Evolutionary conservation across 1,140 invertebrate species (phyloP).

Genomic region (Drosophila parvula): DNA sequence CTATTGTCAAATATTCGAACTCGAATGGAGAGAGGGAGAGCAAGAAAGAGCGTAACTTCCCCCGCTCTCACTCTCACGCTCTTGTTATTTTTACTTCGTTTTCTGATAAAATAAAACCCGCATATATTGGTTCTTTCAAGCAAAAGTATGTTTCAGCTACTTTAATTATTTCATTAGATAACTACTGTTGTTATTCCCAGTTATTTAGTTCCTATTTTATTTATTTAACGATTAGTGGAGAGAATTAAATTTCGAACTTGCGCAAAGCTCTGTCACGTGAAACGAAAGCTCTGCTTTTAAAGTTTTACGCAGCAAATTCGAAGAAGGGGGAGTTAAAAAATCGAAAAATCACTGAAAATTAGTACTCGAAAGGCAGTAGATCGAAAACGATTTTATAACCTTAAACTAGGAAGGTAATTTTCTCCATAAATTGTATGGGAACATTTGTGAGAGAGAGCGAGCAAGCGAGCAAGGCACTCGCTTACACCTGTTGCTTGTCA

Average conservation of each 20-base stretch:
- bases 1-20: conserved; percentile 77
- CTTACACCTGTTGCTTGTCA: conserved; percentile 36
- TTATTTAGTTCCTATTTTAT: conserved; percentile 9
- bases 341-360: conserved; percentile 25
- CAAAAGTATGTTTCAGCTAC: conserved; percentile 2
- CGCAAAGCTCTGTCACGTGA: conserved; percentile 77
- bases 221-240: conserved; percentile 22
- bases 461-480: not conserved
- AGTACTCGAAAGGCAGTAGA: not conserved
- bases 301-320: conserved; percentile 54
- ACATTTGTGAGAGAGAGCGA: not conserved
- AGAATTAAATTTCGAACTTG: conserved; percentile 69
- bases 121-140: conserved; percentile 14
- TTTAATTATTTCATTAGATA: not conserved
- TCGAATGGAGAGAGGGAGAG: conserved; percentile 55
- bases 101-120: conserved; percentile 30
- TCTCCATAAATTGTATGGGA: not conserved
- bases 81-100: conserved; percentile 6
- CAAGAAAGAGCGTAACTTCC: conserved; percentile 24
- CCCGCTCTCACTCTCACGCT: conserved; percentile 18
- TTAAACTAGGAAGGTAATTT: not conserved
- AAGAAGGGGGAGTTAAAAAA: conserved; percentile 43
- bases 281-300: conserved; percentile 70
- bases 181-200: not conserved
- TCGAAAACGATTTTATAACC: conserved; percentile 2